phyloP scores from a whole-genome alignment of 2,113 vertebrate genomes.

The Ceuthmochares aereus region DNA sequence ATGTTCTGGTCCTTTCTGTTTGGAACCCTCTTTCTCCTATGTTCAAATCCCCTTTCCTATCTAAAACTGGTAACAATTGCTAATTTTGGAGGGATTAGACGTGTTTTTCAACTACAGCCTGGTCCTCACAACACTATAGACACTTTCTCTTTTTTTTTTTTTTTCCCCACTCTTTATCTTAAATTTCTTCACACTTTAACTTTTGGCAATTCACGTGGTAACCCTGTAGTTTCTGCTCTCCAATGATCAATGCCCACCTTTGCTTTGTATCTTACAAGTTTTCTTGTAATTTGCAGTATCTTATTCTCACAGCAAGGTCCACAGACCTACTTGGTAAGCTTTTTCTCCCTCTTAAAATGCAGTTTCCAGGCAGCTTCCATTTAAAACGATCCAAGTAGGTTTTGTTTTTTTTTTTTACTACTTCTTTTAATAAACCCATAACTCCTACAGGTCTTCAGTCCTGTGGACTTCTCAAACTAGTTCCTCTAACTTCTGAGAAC shows the following conservation, averaged over 20 bases:
- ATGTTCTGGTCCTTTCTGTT: background rate
- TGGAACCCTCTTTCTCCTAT: background rate
- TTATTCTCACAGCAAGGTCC: background rate
- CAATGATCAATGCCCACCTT: background rate
- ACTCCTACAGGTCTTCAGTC: background rate
- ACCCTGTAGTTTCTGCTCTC: background rate
- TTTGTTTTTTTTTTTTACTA: background rate
- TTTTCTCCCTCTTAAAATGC: background rate
- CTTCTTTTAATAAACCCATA: background rate
- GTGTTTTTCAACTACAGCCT: background rate
- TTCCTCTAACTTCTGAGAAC: background rate
- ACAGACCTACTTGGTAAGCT: background rate
- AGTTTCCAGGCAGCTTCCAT: background rate
- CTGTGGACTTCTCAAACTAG: background rate
- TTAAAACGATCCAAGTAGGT: background rate
- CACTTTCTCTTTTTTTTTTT: background rate
- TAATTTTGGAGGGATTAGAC: background rate
- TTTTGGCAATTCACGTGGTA: background rate
- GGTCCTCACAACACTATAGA: background rate
- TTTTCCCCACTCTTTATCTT: background rate
- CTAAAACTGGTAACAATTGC: background rate
- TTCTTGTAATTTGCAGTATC: background rate
- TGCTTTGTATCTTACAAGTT: background rate
- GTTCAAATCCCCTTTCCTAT: background rate
- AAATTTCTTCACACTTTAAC: background rate